Evolutionary conservation across 2,888 invertebrate genomes (phyloP), one percentile per base, ranked within the genome.

Genomic region (Latrodectus hesperus): DNA sequence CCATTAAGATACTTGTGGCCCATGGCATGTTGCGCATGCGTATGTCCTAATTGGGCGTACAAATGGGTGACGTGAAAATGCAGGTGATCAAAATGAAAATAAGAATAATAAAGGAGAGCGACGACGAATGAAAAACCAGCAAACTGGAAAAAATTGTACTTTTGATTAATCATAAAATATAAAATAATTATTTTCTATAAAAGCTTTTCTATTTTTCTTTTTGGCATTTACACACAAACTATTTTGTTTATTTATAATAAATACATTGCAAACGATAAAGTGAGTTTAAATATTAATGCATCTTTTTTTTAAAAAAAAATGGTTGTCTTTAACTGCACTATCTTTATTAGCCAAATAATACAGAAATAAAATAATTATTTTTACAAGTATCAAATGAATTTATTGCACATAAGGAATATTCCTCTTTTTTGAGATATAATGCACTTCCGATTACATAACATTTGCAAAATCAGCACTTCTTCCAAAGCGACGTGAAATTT

Each of bases 21-120:
- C 55, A 90, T 86, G 9, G 88, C 89, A 72, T 90, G 90, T 70
- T 90, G 90, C 8, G 90, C 90, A 22, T 89, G 88, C 11, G 89
- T 76, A 70, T 90, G 90, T 12, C 90, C 90, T 67, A 90, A 55
- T 49, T 90, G 73, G 9, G 90, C 90, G 60, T 89, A 90, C 26
- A 89, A 68, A 14, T 90, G 89, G 22, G 89, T 89, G 16, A 90
- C 80, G 53, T 90, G 90, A 49, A 89, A 90, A 72, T 90, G 90
- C n/a, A 90, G 87, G 26, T 90, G 90, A 14, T 90, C 90, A 70
- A 90, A 90, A 64, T 90, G 84, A 68, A 86, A 90, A 68, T 90
- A 90, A 14, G 90, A 85, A 67, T 89, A 90, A 75, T 89, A 89
- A 9, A 89, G 74, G 0, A 90, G 74, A 22, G 68, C 77, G 2